Conservation (phyloP, 2,888 invertebrate species). For the Sphaerolaimus hirsutus region DNA sequence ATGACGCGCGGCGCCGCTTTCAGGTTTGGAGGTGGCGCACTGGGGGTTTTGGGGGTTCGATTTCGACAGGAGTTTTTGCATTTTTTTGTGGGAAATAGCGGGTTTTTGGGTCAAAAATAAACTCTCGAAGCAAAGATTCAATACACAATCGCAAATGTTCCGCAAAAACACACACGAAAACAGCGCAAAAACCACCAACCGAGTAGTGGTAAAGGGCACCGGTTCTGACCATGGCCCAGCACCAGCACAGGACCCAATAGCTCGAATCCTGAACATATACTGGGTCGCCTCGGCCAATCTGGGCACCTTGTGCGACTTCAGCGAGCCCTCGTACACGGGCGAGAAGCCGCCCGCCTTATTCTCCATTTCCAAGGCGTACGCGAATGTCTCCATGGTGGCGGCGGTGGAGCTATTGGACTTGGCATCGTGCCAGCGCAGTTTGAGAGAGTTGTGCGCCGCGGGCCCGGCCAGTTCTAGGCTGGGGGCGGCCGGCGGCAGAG, state of each 20-base stretch:
- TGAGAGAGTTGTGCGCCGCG: conserved; percentile 45
- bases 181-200: too few species aligned
- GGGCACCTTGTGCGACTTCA: conserved; percentile 52
- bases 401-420: neutral
- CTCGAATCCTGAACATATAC: conserved; percentile 52
- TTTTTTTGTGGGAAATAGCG: too few species aligned
- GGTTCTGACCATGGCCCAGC: conserved; percentile 50
- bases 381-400: conserved; percentile 10
- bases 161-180: too few species aligned
- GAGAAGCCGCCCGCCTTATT: conserved; percentile 13
- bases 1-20: conserved; percentile 41
- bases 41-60: too few species aligned
- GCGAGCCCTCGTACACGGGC: conserved; percentile 45
- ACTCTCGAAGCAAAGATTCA: too few species aligned
- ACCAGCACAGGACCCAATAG: conserved; percentile 60
- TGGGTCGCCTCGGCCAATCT: conserved; percentile 54
- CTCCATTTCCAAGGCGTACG: conserved; percentile 28
- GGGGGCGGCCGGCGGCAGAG: conserved; percentile 58
- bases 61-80: too few species aligned
- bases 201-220: conserved; percentile 43
- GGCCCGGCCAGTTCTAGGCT: conserved; percentile 44
- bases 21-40: conserved; percentile 54
- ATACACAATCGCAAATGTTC: too few species aligned
- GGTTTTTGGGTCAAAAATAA: too few species aligned
- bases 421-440: conserved; percentile 44